Base-by-base conservation (phyloP, 2,113 vertebrate genomes). In the Epinephelus lanceolatus region DNA sequence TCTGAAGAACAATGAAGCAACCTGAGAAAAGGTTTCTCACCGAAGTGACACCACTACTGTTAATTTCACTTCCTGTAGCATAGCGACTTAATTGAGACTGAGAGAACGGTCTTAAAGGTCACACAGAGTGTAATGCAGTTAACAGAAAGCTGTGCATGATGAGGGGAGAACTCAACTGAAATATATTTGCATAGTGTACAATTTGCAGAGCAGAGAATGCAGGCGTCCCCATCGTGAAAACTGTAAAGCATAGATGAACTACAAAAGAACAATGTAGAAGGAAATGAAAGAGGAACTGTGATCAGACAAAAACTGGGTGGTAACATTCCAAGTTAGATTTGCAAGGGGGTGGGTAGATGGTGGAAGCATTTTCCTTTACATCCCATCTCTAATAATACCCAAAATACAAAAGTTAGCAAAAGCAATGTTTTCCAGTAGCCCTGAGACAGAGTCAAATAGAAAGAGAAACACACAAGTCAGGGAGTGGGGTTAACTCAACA, bases 51-150 rank as follows among this genome's bases (percentile, higher is more conserved):
- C n/a, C 18, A 69, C n/a, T 21, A 37, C 12, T 1, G 10, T 63
- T 5, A n/a, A 42, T 84, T 61, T 76, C 47, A 78, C 66, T 75
- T 81, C 30, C 30, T 10, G 21, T 40, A 21, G 1, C 2, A 19
- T 0, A 23, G 25, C 15, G 19, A 81, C 5, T 27, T 33, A 27
- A 47, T 11, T 66, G 27, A 30, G 5, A 75, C 3, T 14, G 27
- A 69, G 13, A 47, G 1, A 19, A 49, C 17, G 10, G 23, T 51
- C 25, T 59, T 23, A 49, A 25, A 25, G 45, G n/a, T 47, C 18
- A 5, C 10, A 55, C 25, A 11, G 6, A 62, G 2, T 57, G 27
- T 21, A 47, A 55, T 55, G 25, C 21, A 67, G 45, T 14, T 2
- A 33, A 63, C 27, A 40, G 17, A n/a, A 72, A 52, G 33, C 60